Evolutionary conservation across 2,113 vertebrate genomes (phyloP), one percentile per base, ranked within the genome.

Genomic region (Aythya baeri): DNA sequence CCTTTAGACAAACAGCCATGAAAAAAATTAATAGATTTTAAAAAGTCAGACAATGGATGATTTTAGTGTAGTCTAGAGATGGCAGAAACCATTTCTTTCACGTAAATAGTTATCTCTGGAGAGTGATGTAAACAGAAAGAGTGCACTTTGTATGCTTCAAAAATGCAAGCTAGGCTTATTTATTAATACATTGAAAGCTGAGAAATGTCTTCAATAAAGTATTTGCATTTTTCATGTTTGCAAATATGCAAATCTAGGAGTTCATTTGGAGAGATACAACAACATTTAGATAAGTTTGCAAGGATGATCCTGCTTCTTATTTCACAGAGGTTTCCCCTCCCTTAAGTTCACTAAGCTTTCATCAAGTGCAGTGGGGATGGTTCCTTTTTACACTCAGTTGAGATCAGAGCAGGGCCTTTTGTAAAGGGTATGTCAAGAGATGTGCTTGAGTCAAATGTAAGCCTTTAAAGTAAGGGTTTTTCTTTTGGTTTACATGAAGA

Each of bases 401-500:
- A 90, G 79, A 86, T 36, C 62, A 95, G 90, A 83, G 83, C 72
- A 74, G 17, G 18, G 57, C 11, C 32, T 94, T 88, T 86, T 86
- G 79, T 72, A 86, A 96, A 58, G 29, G 13, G 34, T 52, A 91
- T 61, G 46, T 83, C 46, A 67, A 81, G 72, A 94, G 89, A 86
- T 32, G 72, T n/a, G 38, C 82, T 82, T 82, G 88, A 91, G 68
- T 81, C 83, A 88, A 96, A 91, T 38, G 49, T 74, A 91, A 91
- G 76, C 57, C 61, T 96, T 86, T 83, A 89, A 86, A 94, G 65
- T 31, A 88, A 72, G 62, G 65, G 73, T 78, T 95, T 76, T 90
- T 85, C 43, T 96, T 96, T 95, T 93, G 92, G 85, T 96, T 95
- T 92, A 84, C 57, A 68, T 95, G 38, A 91, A 90, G 71, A 90